phyloP scores from a whole-genome alignment of 2,888 invertebrate genomes.

The Drosophila leonis region DNA sequence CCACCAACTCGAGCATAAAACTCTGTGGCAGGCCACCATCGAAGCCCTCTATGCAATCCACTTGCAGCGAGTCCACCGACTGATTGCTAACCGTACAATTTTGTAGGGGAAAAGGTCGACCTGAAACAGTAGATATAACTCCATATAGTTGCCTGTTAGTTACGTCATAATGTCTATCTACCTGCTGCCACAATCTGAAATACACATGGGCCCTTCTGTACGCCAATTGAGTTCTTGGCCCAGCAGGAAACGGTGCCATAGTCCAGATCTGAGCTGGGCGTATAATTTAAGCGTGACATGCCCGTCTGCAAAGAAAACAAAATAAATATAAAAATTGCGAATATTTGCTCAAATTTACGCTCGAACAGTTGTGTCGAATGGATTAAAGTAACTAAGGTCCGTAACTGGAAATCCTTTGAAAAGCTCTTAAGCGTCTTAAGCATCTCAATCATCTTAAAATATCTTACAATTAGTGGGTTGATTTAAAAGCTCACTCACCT shows the following conservation, averaged over 20 bases:
- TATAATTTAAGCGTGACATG: conserved; percentile 90
- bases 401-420: conserved; percentile 15
- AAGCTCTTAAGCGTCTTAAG: conserved; percentile 18
- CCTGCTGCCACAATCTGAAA: conserved; percentile 95
- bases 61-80: conserved; percentile 92
- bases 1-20: conserved; percentile 93
- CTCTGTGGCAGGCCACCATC: conserved; percentile 95
- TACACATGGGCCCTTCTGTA: conserved; percentile 93
- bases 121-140: conserved; percentile 85
- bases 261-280: conserved; percentile 94
- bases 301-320: conserved; percentile 80
- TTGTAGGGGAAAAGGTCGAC: conserved; percentile 94
- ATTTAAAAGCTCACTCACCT: conserved; percentile 83
- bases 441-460: conserved; percentile 24
- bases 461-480: conserved; percentile 36
- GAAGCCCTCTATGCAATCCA: conserved; percentile 95
- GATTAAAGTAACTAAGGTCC: conserved; percentile 18
- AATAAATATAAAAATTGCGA: neutral
- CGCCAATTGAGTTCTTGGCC: conserved; percentile 93
- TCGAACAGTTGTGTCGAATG: conserved; percentile 9
- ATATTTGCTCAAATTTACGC: neutral
- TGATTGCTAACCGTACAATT: conserved; percentile 96
- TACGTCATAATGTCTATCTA: conserved; percentile 80
- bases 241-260: conserved; percentile 95
- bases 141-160: neutral